A percentile compares a stretch with the other conserved stretches of the same genome.
Conservation (phyloP, 1,140 invertebrate genomes). For the Neodiprion lecontei region DNA sequence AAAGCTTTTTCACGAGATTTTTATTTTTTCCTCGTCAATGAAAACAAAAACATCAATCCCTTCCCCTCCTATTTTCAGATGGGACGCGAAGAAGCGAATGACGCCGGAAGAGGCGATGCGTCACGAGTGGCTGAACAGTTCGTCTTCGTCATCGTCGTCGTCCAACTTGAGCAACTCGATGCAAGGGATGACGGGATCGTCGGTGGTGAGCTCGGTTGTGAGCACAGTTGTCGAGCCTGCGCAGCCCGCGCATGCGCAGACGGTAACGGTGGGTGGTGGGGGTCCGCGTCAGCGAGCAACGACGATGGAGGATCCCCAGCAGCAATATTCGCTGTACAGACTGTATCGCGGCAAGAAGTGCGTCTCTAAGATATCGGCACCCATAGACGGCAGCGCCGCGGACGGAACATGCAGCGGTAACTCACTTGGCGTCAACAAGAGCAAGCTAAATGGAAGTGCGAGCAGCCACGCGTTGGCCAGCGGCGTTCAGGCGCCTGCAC, state of each 20-base stretch:
- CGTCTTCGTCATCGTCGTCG: constrained; percentile 30
- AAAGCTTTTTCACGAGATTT: not conserved
- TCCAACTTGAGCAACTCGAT: constrained; percentile 46
- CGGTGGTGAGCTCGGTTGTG: constrained; percentile 36
- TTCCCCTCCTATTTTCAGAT: constrained; percentile 64
- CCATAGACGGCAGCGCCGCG: constrained; percentile 38
- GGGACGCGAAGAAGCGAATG: constrained; percentile 93
- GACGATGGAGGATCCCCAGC: constrained; percentile 51
- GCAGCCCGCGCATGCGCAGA: constrained; percentile 46
- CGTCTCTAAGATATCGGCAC: constrained; percentile 47
- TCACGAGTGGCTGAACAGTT: constrained; percentile 75
- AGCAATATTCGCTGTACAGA: constrained; percentile 53
- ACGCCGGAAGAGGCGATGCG: constrained; percentile 87
- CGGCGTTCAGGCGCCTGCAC: constrained; percentile 49
- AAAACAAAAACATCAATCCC: no score
- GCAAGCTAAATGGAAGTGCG: constrained; percentile 57
- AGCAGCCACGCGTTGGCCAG: constrained; percentile 56
- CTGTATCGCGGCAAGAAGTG: constrained; percentile 54
- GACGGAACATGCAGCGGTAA: constrained; percentile 13
- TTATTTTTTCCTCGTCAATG: not conserved
- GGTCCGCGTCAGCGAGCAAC: constrained; percentile 43
- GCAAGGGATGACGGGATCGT: constrained; percentile 45
- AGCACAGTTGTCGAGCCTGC: constrained; percentile 41
- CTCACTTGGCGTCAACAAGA: constrained; percentile 47
- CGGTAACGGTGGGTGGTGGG: constrained; percentile 41